Evolutionary conservation across 1,140 invertebrate genomes (phyloP), one percentile per base, ranked within the genome.

Genomic region (Polypedilum vanderplanki): DNA sequence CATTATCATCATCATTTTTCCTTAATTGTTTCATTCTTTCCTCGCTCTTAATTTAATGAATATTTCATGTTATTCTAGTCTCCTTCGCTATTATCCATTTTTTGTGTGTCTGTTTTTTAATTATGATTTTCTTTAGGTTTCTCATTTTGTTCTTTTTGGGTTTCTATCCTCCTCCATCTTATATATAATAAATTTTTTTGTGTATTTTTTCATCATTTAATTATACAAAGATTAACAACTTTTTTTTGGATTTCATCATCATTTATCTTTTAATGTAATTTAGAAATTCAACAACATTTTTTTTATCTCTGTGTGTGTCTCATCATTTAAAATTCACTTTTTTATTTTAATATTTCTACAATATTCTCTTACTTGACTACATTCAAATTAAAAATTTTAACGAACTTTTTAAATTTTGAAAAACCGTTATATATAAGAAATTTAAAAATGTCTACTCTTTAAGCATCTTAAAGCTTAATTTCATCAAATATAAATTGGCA

Each of bases 151-250:
- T 33, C 24, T 33, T 33, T 33, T 33, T 33, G 24, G 24, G 24
- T 57, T 57, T 57, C 46, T 57, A 57, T n/a, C n/a, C 10, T 57
- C 46, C 46, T n/a, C n/a, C 46, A 57, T 57, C 46, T 57, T 15
- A 15, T 57, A n/a, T n/a, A 57, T 57, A 57, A n/a, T 15, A 18
- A 18, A n/a, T 22, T 70, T 67, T 67, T 22, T 9, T 22, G 20
- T 22, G 65, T 20, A 70, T 70, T 70, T 70, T 70, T 70, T 70
- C 8, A 12, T 20, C 18, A 18, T 70, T 70, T 22, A 70, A 70
- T 70, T 70, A 70, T 70, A 70, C 65, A 70, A 70, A 70, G 65
- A 70, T 70, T 70, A 70, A 70, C 20, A 70, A 20, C 17, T 70
- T 70, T 70, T 18, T 67, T 10, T 18, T 20, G 17, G 20, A 18